Conservation (phyloP, 92 coral and sea anemone species). For the Siderastrea siderea region DNA sequence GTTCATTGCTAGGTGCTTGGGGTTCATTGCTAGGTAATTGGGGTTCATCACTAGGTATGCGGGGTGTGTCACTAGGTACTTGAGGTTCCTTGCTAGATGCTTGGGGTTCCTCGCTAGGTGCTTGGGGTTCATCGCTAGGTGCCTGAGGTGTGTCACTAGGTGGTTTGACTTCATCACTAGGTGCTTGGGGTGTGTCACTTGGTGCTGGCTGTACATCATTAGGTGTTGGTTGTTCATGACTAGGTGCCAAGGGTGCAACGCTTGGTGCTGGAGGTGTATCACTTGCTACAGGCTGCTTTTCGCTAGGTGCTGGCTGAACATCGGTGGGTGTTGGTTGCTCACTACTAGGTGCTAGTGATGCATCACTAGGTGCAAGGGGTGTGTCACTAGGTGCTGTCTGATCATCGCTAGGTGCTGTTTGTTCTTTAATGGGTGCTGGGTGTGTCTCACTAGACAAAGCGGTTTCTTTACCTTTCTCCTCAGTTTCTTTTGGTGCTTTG, state of each 20-base stretch:
- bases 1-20: not conserved
- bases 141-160: not conserved
- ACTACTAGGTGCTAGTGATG: not conserved
- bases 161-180: not conserved
- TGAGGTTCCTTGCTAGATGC: not conserved
- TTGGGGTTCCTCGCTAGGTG: not conserved
- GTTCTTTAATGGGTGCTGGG: not conserved
- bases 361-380: not conserved
- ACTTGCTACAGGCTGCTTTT: not conserved
- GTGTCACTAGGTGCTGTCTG: not conserved
- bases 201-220: not conserved
- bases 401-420: not conserved
- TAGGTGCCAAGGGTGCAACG: not conserved
- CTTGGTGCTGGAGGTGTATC: not conserved
- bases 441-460: not conserved
- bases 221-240: not conserved
- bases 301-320: not conserved
- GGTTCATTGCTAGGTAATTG: not conserved
- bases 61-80: not conserved
- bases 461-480: conserved; percentile 14
- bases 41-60: not conserved
- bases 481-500: conserved; percentile 6
- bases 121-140: not conserved
- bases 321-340: too few relatives aligned
- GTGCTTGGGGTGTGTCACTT: not conserved